Base-by-base conservation (phyloP, 1,140 invertebrate species). In the Amphibalanus amphitrite region DNA sequence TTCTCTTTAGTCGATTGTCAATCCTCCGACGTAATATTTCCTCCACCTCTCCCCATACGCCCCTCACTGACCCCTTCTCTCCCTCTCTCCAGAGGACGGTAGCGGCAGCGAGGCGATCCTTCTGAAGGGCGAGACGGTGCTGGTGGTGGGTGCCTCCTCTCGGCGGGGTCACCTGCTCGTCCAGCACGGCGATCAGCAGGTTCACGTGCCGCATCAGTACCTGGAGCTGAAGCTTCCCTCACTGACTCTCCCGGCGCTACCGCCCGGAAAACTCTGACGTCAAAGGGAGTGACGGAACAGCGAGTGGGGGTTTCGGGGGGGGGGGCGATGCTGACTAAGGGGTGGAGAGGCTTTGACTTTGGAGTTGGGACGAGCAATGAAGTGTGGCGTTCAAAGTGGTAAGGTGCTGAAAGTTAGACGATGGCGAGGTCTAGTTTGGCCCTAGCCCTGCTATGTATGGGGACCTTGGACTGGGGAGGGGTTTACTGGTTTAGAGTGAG, bases 141-240 rank as follows among this genome's bases (percentile, higher is more conserved):
- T 90, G 26, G 91, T 93, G 25, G 84, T 92, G 15, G 90, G 90
- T 30, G 88, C 90, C 13, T 92, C 91, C 6, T 84, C 86, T 25
- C 83, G 86, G 71, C 84, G 90, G 72, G 91, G 92, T 10, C 89
- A 92, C 80, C 81, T 94, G 67, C 82, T 92, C 70, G 91, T 93
- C 20, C 90, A 93, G 78, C 88, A 91, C 78, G 90, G 88, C 79
- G 89, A 88, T 76, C 83, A 85, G 74, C 90, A 85, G 71, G 83
- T 90, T 68, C 89, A 93, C 78, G 90, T 94, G 69, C 92, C 92
- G 67, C 92, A 90, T 81, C 90, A 93, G 79, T 92, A 88, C 80
- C 84, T 93, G 81, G 89, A 91, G 79, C 81, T 91, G 40, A 88
- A 59, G 47, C 1, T 23, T 8, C 47, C 20, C 13, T 1, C 47